These are phyloP conservation scores for Seira musarum DNA, from an alignment of 2,888 invertebrate species.

Conservation along the genomic window DNA sequence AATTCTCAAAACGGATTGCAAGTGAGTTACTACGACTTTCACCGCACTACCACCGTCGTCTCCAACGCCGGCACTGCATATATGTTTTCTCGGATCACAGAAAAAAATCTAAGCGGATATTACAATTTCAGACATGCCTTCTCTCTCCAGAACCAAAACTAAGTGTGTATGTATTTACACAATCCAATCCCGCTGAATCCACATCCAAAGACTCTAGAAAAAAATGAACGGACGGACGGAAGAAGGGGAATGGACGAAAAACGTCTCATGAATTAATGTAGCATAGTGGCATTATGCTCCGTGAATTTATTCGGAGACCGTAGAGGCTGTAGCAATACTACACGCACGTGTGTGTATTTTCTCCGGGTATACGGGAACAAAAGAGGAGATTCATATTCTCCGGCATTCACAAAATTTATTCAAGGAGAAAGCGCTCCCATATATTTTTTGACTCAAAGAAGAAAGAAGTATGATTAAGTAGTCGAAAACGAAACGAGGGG, in stretches of 20 bases:
- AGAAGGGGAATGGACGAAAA: conserved; percentile 5
- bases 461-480: no score
- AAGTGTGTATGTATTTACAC: neutral
- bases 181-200: no score
- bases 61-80: neutral
- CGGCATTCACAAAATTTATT: conserved; percentile 8
- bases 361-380: no score
- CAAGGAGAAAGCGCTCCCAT: neutral
- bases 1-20: conserved; percentile 27
- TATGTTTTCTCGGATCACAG: neutral
- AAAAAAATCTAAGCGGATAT: conserved; percentile 4
- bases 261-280: conserved; percentile 12
- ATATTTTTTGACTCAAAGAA: no score
- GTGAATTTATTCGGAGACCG: neutral
- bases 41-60: no score
- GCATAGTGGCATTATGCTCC: conserved; percentile 7
- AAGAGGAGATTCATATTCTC: no score
- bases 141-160: neutral
- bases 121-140: neutral
- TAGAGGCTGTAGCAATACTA: neutral
- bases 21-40: conserved; percentile 25
- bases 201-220: no score
- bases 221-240: neutral
- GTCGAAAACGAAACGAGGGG: neutral
- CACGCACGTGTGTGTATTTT: neutral